Evolutionary conservation across 2,113 vertebrate species (phyloP).

Genomic region (Sardina pilchardus): DNA sequence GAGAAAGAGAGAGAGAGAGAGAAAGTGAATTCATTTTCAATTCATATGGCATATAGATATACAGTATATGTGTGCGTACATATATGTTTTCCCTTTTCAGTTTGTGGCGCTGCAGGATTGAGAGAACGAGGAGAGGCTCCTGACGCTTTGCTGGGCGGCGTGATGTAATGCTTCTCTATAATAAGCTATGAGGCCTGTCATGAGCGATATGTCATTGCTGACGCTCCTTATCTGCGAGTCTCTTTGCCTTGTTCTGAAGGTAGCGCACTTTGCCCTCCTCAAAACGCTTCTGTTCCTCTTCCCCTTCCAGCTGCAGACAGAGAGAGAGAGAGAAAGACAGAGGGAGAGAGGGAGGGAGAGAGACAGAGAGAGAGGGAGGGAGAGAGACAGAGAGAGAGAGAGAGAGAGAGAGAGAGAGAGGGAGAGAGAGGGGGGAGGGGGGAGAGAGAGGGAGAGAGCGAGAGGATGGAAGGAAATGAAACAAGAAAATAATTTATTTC

Average conservation of each 20-base stretch:
- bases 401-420: not conserved
- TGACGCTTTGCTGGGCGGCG: conserved; percentile 30
- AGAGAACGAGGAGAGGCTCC: conserved; percentile 33
- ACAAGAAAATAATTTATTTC: not conserved
- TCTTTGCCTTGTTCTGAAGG: conserved; percentile 88
- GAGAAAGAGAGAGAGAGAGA: not conserved
- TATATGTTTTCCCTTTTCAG: conserved; percentile 19
- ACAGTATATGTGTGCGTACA: not conserved
- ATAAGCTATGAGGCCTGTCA: not conserved
- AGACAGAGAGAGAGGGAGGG: not conserved
- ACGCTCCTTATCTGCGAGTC: conserved; percentile 70
- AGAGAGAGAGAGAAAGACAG: not conserved
- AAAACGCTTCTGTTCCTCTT: conserved; percentile 87
- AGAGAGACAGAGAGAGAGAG: conserved; percentile 15
- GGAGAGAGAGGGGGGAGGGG: not conserved
- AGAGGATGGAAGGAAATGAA: not conserved
- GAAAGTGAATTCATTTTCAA: conserved; percentile 19
- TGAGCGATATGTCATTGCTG: conserved; percentile 58
- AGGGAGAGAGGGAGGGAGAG: not conserved
- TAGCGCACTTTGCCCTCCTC: conserved; percentile 90
- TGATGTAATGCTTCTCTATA: conserved; percentile 37
- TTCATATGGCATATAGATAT: conserved; percentile 29
- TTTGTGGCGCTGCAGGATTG: conserved; percentile 43
- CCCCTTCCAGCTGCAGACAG: conserved; percentile 77
- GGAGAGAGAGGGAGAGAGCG: not conserved